phyloP scores from a whole-genome alignment of 2,797 vertebrate species.

The Pantherophis alleghaniensis region DNA sequence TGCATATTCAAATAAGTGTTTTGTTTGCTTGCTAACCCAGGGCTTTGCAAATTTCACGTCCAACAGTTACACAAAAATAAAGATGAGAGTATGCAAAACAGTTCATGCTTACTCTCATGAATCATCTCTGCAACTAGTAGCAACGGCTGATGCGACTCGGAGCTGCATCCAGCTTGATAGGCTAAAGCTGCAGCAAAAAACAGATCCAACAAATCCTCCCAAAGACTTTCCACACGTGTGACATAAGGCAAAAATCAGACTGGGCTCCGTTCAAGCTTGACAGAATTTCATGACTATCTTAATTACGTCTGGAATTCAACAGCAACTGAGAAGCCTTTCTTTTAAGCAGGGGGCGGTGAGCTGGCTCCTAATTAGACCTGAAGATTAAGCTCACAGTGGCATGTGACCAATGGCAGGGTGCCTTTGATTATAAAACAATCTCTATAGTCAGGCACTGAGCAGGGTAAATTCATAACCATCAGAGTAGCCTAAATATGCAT shows the following conservation, averaged over 20 bases:
- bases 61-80: not conserved
- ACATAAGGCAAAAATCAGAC: not conserved
- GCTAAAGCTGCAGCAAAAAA: not conserved
- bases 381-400: not conserved
- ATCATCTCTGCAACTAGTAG: not conserved
- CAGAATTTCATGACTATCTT: not conserved
- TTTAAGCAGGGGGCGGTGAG: not conserved
- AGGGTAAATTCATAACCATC: not conserved
- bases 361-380: not conserved
- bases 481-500: not conserved
- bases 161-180: not conserved
- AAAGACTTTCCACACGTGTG: not conserved
- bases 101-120: not conserved
- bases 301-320: not conserved
- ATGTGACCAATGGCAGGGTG: not conserved
- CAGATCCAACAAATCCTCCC: not conserved
- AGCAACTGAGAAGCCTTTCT: not conserved
- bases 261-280: not conserved
- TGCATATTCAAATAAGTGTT: not conserved
- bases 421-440: not conserved
- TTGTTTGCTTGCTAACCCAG: not conserved
- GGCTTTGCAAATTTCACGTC: not conserved
- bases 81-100: not conserved
- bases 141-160: not conserved
- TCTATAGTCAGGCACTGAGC: not conserved